Evolutionary conservation across 2,888 invertebrate species (phyloP), one percentile per base, ranked within the genome.

Genomic region (Aromia moschata): DNA sequence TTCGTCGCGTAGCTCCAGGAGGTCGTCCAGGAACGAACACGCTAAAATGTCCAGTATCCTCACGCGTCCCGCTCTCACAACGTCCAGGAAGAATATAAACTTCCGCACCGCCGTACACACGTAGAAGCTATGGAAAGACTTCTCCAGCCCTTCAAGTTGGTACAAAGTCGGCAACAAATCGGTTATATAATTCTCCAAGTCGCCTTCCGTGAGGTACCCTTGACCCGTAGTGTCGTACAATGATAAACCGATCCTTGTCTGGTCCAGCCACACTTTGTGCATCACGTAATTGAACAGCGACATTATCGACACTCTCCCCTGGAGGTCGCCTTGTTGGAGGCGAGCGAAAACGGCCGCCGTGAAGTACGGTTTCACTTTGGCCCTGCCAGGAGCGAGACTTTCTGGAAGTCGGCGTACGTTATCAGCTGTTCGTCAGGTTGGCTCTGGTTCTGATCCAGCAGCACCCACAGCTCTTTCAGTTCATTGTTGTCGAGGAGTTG

Each of bases 51-150:
- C 96, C 53, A 93, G 86, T 70, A 98, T 97, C 70, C 93, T 62
- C 44, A 98, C 93, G 65, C 93, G 86, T 0, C 96, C 95, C 0
- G 94, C 93, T 62, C 93, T 83, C 64, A 95, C 80, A 0, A 94
- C 94, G 78, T 98, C 98, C 10, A 98, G 83, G 78, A 97, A 98
- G 83, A 98, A 98, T 72, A 98, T 87, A 82, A 98, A 97, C 79
- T 97, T 96, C 69, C 97, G 85, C 0, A 96, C 96, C 1, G 96
- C 97, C 0, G 97, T 96, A 77, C 97, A 97, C 14, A 96, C 92
- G 78, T 98, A 98, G 83, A 98, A 98, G 9, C 92, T 93, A 73
- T 95, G 94, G 82, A 98, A 97, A 0, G 96, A 94, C 30, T 93
- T 91, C 79, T 96, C 95, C 51, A 98, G 81, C 0, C 94, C 93